Percentiles rank a stretch among this genome's conserved stretches.
Evolutionary conservation across 2,797 vertebrate genomes (phyloP).

Genomic region (Trematomus bernacchii): DNA sequence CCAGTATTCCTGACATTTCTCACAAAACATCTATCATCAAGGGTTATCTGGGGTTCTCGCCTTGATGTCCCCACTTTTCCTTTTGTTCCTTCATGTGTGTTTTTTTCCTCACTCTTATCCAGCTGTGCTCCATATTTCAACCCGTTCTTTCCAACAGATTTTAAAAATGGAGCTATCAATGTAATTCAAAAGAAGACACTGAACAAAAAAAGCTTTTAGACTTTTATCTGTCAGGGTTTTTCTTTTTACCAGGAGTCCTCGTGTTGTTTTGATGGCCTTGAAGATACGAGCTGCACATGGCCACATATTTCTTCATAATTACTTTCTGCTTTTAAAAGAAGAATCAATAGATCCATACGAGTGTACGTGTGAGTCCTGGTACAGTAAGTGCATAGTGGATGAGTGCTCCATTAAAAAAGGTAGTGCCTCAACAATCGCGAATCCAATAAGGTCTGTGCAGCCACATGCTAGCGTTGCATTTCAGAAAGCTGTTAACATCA

Average conservation of each 20-base stretch:
- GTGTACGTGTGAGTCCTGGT: slow-evolving; percentile 11
- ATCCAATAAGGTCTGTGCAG: slow-evolving; percentile 53
- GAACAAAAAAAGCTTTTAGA: not conserved
- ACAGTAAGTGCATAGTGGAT: slow-evolving; percentile 57
- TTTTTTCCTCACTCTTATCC: slow-evolving; percentile 41
- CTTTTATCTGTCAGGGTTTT: slow-evolving; percentile 38
- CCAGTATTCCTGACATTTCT: slow-evolving; percentile 61
- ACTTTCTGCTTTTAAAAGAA: slow-evolving; percentile 56
- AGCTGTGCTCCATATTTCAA: slow-evolving; percentile 71
- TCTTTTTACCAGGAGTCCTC: slow-evolving; percentile 28
- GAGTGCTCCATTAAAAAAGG: slow-evolving; percentile 62
- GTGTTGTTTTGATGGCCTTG: slow-evolving; percentile 54
- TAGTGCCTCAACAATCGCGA: slow-evolving; percentile 38
- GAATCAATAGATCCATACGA: slow-evolving; percentile 64
- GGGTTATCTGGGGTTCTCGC: slow-evolving; percentile 51
- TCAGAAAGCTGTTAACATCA: slow-evolving; percentile 26
- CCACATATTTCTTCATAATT: slow-evolving; percentile 61
- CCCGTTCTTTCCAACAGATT: slow-evolving; percentile 32
- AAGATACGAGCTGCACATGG: slow-evolving; percentile 29
- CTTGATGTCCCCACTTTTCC: slow-evolving; percentile 34
- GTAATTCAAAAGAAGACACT: slow-evolving; percentile 42
- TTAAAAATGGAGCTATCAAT: slow-evolving; percentile 54
- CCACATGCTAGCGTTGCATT: slow-evolving; percentile 31
- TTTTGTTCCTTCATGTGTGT: slow-evolving; percentile 5
- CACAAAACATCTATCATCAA: slow-evolving; percentile 57